Base-by-base conservation (phyloP, 1,140 invertebrate genomes). In the Marisa cornuarietis region DNA sequence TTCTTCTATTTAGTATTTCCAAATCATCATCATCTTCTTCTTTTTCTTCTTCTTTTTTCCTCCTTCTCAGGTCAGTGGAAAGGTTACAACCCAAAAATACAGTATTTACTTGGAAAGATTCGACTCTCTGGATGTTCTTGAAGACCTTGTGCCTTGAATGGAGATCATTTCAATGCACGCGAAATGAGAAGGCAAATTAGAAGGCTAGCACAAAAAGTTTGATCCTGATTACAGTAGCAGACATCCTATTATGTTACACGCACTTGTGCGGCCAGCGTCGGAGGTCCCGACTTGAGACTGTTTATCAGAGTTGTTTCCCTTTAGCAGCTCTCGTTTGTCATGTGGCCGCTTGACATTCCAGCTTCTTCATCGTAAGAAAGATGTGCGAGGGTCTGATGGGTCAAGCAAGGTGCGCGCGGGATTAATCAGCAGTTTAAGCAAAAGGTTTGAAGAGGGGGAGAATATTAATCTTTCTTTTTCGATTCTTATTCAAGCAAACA, bases 231-330 rank as follows among this genome's bases (percentile, higher is more conserved):
- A 49, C 69, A 31, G 26, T 4, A 71, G 69, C 69, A 42, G 69
- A 71, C 26, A 71, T 31, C 18, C 26, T 31, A 42, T 42, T 71
- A 2, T 16, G 69, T 71, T 42, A 71, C 11, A 71, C 26, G 9
- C 26, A 42, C 31, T 71, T 9, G 1, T 42, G 69, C 24, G 26
- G 9, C 24, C 24, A 11, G 26, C 49, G 16, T 71, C 49, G 11
- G 11, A 71, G 69, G 69, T 71, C 69, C 24, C 24, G 69, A 71
- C 69, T 42, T 49, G 26, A 71, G 31, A 42, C 69, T 42, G 69
- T 71, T 71, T 71, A 42, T 71, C 69, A 71, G 69, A 71, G 69
- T 71, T 22, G 31, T 71, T 4, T 71, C 69, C 69, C 69, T 71
- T 71, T 5, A 42, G 26, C 18, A 20, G 49, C 69, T 71, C 69